Conservation (phyloP, 30 jellyfish, hydroid and myxozoan genomes). For the Hydractinia echinata region DNA sequence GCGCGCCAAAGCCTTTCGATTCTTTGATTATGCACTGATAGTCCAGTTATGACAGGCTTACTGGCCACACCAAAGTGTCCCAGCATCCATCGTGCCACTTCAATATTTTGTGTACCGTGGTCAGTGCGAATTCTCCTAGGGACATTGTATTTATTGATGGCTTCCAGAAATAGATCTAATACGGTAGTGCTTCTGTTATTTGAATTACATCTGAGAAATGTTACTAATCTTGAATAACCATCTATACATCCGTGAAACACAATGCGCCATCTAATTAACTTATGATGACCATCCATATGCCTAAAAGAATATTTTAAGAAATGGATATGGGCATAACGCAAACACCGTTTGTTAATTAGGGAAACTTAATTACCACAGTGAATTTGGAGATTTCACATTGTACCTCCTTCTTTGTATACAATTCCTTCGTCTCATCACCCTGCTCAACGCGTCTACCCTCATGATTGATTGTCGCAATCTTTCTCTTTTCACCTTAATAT, state of each 20-base stretch:
- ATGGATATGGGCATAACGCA: no score
- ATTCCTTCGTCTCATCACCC: slow-evolving; percentile 7
- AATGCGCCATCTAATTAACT: slow-evolving; percentile 36
- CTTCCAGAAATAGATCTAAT: slow-evolving; percentile 11
- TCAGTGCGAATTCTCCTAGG: slow-evolving; percentile 23
- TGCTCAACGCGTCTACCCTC: no score
- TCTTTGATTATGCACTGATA: background rate
- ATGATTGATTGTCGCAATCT: background rate
- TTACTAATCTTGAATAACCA: slow-evolving; percentile 30
- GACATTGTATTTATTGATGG: background rate
- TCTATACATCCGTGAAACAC: slow-evolving; percentile 33
- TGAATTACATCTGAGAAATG: background rate
- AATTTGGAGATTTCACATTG: slow-evolving; percentile 8
- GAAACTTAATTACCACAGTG: background rate
- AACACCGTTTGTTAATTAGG: background rate
- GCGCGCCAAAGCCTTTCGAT: slow-evolving; percentile 36
- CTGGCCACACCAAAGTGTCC: slow-evolving; percentile 14
- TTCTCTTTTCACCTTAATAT: background rate
- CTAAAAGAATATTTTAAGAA: background rate
- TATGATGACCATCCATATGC: no score
- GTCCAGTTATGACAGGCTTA: slow-evolving; percentile 32
- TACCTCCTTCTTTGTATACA: background rate
- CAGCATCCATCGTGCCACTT: slow-evolving; percentile 35
- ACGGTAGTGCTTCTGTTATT: slow-evolving; percentile 31
- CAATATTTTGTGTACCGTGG: slow-evolving; percentile 39